Base-by-base conservation (phyloP, 2,113 vertebrate species). In the Pachycephala philippinensis region DNA sequence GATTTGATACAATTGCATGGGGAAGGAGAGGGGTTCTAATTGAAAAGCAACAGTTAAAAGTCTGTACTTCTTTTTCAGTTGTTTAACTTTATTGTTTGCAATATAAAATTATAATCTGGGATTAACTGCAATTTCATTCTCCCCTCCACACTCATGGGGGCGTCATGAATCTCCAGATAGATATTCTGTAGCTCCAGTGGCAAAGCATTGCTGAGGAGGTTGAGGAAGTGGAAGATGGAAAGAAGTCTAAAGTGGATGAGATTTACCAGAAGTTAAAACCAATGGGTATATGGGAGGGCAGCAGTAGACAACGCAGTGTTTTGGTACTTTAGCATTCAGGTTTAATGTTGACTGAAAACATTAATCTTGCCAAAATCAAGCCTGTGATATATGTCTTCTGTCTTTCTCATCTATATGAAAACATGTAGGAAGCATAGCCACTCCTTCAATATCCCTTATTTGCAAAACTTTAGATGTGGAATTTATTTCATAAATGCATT, bases 111-210 rank as follows among this genome's bases (percentile, higher is more conserved):
- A 40, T 39, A 84, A 90, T 61, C 42, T 59, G 33, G 30, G 13
- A 72, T 61, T 50, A 92, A 87, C 1, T 75, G 27, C 24, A 42
- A 30, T 71, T 79, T 90, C 27, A 59, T 45, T 95, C 59, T 76
- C 60, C 13, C 15, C 44, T 83, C 37, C 2, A 4, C 81, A 53
- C 11, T 80, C 60, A 53, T 0, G 0, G 22, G 16, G 16, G 4
- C 45, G 13, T 31, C 31, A 69, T 10, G 22, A 69, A 76, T 26
- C 49, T 76, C 44, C 66, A 95, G 39, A 68, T 0, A 22, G 17
- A 63, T 35, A 30, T 22, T 44, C 44, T 56, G 13, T 44, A 82
- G 31, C 33, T 68, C 39, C 57, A 57, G 19, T 9, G 15, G 39
- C 61, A 20, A 89, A 91, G 33, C 27, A 30, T 10, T 60, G 42